Evolutionary conservation across 1,140 invertebrate species (phyloP).

Genomic region (Aphaenogaster ashmeadi): DNA sequence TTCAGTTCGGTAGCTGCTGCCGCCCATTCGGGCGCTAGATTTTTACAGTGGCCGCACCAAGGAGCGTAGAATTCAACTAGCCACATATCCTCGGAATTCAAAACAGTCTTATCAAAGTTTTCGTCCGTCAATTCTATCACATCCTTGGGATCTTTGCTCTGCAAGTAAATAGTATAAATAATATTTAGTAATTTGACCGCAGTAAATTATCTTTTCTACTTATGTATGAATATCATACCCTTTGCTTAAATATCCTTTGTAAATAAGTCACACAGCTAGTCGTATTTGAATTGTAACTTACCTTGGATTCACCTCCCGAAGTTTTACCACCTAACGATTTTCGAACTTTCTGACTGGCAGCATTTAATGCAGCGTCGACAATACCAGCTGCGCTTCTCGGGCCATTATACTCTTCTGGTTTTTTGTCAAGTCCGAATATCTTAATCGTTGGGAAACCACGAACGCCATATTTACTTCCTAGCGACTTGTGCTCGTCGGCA

Average conservation of each 20-base stretch:
- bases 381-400: conserved; percentile 94
- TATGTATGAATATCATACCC: neutral
- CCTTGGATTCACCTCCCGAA: conserved; percentile 81
- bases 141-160: conserved; percentile 89
- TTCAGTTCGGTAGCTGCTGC: conserved; percentile 97
- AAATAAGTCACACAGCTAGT: neutral
- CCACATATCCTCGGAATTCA: conserved; percentile 97
- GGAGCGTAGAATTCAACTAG: conserved; percentile 99
- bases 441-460: conserved; percentile 99
- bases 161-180: conserved; percentile 38
- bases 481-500: conserved; percentile 95
- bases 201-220: neutral
- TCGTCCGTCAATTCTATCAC: conserved; percentile 97
- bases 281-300: conserved; percentile 44
- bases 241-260: neutral
- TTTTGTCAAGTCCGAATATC: conserved; percentile 95
- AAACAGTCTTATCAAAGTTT: conserved; percentile 97
- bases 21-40: conserved; percentile 97
- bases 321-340: conserved; percentile 90
- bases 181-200: neutral
- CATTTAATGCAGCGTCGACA: conserved; percentile 93
- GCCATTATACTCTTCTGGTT: conserved; percentile 95
- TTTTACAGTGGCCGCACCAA: conserved; percentile 99
- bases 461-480: conserved; percentile 94
- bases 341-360: conserved; percentile 91